Base-by-base conservation (phyloP, 2,113 vertebrate species). In the Perccottus glenii region DNA sequence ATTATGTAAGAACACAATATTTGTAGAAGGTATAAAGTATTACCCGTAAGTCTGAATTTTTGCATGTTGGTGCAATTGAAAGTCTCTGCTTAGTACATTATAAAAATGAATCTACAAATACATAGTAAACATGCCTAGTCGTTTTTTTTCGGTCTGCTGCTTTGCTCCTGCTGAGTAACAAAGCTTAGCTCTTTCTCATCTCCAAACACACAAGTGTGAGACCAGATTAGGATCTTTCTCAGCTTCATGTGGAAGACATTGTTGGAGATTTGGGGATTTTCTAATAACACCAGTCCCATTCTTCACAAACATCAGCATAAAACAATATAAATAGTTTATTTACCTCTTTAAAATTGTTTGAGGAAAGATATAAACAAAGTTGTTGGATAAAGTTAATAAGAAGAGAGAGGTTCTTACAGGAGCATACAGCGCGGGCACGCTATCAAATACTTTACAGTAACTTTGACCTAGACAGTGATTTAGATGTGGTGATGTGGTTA, bases 321-420 rank as follows among this genome's bases (percentile, higher is more conserved):
- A 9, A 33, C 35, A 70, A 11, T 14, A 64, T 49, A 11, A 15
- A 5, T 55, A 43, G 42, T 5, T 50, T 53, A 15, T 36, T 27
- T 40, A 42, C 52, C 36, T 32, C 0, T 57, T 12, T 40, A 10
- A 48, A 42, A 45, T 9, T n/a, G 48, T 70, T 58, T 61, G 64
- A 69, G 53, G 16, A 60, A 65, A 66, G 70, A 77, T 75, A 59
- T 77, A 73, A 82, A 60, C 56, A 72, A 72, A 77, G 42, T 67
- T 58, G 59, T 66, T 64, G 65, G 19, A 59, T 48, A 70, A 73
- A 15, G 14, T 32, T 43, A 69, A 60, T 78, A 64, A 70, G 50
- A 43, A 35, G 43, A 40, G 47, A 38, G 45, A 60, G 48, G 52
- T 36, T 38, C 15, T 11, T 38, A 19, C 27, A 38, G 51, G 53